A percentile compares a stretch with the other conserved stretches of the same genome.
Conservation (phyloP, 2,113 vertebrate species). For the Halcyon malimbica region DNA sequence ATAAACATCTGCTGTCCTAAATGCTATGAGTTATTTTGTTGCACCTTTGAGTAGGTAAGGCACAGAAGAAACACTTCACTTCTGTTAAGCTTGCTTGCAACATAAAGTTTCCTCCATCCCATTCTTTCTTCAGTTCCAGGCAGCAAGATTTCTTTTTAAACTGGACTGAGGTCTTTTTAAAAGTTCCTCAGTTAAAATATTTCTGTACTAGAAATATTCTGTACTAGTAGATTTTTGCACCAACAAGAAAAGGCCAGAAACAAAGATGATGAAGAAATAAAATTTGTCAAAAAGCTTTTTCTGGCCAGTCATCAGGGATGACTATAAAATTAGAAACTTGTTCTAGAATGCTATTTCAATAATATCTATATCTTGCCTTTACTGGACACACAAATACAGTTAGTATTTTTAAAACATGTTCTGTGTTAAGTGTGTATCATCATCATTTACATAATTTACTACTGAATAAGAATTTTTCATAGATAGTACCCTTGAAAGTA, state of each 20-base stretch:
- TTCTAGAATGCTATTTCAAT: neutral
- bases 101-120: neutral
- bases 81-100: neutral
- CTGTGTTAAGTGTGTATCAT: neutral
- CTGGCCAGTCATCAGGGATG: neutral
- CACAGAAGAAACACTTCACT: neutral
- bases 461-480: constrained; percentile 30
- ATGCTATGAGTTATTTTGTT: neutral
- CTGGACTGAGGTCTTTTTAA: neutral
- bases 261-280: neutral
- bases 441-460: neutral
- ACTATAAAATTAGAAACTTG: neutral
- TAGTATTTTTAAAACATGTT: neutral
- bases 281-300: neutral
- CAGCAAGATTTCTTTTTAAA: neutral
- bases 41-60: neutral
- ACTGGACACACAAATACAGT: neutral
- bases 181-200: neutral
- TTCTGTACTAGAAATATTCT: neutral
- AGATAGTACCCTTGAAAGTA: constrained; percentile 14
- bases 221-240: neutral
- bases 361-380: neutral
- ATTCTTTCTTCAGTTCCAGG: neutral
- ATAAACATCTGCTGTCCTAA: neutral
- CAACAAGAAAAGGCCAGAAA: neutral